These are phyloP conservation scores for Aphelenchoides fujianensis DNA, from an alignment of 1,140 invertebrate species.

Conservation along the genomic window DNA sequence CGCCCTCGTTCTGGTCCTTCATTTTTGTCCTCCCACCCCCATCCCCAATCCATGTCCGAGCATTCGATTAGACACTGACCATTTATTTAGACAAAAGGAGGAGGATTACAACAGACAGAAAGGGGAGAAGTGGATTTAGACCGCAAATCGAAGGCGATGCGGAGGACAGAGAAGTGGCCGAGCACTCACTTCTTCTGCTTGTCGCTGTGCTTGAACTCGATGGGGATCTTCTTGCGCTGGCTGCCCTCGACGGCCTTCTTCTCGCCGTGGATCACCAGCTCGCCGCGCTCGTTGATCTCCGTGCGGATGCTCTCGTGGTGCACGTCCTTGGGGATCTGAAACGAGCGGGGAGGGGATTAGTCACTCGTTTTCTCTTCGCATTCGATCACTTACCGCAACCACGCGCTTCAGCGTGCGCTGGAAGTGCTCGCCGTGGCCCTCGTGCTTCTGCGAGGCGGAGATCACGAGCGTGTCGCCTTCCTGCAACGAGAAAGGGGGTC, in stretches of 20 bases:
- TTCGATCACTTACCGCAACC: no score
- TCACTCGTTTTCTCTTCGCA: no score
- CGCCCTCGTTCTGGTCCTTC: no score
- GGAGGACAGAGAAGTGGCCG: no score
- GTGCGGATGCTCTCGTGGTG: neutral
- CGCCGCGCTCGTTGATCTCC: neutral
- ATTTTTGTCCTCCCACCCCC: no score
- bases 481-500: neutral
- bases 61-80: no score
- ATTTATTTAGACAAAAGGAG: no score
- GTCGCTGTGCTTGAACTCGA: neutral
- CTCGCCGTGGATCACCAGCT: neutral
- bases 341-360: no score
- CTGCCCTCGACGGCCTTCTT: neutral
- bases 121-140: no score
- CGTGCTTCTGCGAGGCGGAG: neutral
- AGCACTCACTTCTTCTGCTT: slow-evolving; percentile 7
- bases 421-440: neutral
- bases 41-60: no score
- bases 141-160: no score
- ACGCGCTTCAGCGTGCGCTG: slow-evolving; percentile 9
- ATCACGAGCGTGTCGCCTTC: neutral
- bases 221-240: neutral
- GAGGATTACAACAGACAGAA: no score
- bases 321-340: neutral